These are phyloP conservation scores for Holothuria scabra DNA, from an alignment of 53 echinoderm and acorn worm genomes.

Conservation along the genomic window DNA sequence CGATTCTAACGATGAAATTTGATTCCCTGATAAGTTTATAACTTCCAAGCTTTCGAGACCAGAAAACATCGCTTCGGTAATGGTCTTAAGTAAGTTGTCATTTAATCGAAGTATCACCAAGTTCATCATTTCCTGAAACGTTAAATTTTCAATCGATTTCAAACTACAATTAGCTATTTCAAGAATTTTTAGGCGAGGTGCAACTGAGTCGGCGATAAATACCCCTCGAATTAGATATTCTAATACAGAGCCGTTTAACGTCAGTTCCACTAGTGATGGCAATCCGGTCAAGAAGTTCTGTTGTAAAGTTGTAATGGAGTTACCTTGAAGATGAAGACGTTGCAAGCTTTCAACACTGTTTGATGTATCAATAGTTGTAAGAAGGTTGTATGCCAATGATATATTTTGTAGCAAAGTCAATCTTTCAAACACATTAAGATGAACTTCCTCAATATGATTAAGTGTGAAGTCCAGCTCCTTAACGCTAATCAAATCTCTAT, in stretches of 20 bases:
- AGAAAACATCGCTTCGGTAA: neutral
- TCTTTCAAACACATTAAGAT: slow-evolving; percentile 20
- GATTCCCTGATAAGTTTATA: slow-evolving; percentile 21
- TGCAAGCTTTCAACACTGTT: slow-evolving; percentile 5
- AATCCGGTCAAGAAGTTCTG: slow-evolving; percentile 2
- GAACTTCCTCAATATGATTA: slow-evolving; percentile 12
- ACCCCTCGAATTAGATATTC: neutral
- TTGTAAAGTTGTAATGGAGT: slow-evolving; percentile 2
- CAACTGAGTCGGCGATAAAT: neutral
- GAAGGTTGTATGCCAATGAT: slow-evolving; percentile 17
- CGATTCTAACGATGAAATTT: neutral
- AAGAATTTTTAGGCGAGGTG: neutral
- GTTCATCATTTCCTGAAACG: neutral
- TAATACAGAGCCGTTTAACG: neutral
- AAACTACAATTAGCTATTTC: slow-evolving; percentile 5
- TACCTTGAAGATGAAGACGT: slow-evolving; percentile 17
- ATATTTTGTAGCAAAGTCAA: neutral
- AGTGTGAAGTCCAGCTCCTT: slow-evolving; percentile 12
- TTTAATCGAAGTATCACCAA: slow-evolving; percentile 24
- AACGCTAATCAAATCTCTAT: neutral
- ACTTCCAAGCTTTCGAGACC: slow-evolving; percentile 27
- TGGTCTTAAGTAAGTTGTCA: neutral
- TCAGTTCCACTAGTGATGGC: slow-evolving; percentile 6
- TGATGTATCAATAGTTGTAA: neutral
- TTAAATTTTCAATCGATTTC: neutral